Evolutionary conservation across 2,888 invertebrate genomes (phyloP), one percentile per base, ranked within the genome.

Genomic region (Drosophila stalkeri): DNA sequence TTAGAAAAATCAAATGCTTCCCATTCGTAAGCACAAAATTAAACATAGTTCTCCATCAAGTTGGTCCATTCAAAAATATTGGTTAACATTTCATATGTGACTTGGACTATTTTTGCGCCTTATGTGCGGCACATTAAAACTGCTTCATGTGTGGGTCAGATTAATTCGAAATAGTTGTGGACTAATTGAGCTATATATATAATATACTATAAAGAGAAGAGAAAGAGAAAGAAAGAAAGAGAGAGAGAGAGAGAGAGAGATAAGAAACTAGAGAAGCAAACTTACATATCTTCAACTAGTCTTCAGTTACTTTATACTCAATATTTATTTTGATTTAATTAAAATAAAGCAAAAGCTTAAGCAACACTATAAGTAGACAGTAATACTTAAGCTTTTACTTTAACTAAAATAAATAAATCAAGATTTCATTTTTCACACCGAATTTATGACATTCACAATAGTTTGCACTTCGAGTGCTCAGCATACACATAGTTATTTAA

Each of bases 1-100:
- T 73, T 75, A 61, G 37, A 64, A 66, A 78, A 78, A 68, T 69
- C 47, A 66, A 80, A 72, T 72, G 73, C 56, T 51, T 77, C n/a
- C 31, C 51, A 27, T 66, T 65, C 49, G 63, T 87, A 89, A 87
- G 80, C 76, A 73, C 61, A 87, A 87, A 87, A 72, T 75, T 83
- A 82, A 87, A 89, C 81, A 88, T 52, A 70, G 73, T 77, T 73
- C 18, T 60, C 49, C 49, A 49, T 46, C 55, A 62, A 72, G 54
- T 39, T 63, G 33, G 4, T 27, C 20, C 54, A 31, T 33, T 64
- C 55, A 35, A 51, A 67, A 73, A 72, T 67, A 86, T 80, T 77
- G 73, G 66, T 56, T 77, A 73, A 73, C 77, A 80, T 80, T 67
- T 61, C 57, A 2, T 16, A n/a, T 56, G 67, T 52, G 67, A 64